Conservation (phyloP, 2,113 vertebrate species). For the Sardina pilchardus region DNA sequence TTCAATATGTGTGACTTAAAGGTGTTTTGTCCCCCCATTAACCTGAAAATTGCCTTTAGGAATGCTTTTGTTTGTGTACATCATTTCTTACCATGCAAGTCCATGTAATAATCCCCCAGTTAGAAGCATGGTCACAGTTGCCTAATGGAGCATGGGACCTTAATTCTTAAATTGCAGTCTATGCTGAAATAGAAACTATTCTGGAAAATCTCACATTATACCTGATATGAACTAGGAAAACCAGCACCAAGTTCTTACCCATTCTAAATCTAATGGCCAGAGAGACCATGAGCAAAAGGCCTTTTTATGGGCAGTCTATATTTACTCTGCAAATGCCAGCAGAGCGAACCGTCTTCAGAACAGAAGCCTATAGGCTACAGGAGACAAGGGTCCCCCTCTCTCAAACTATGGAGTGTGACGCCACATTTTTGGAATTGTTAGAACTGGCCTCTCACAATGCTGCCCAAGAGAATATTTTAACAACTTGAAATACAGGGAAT, state of each 20-base stretch:
- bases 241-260: background rate
- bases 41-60: too few relatives aligned
- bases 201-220: too few relatives aligned
- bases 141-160: too few relatives aligned
- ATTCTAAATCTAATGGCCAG: background rate
- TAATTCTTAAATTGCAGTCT: too few relatives aligned
- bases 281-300: background rate
- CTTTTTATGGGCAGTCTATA: slow-evolving; percentile 41
- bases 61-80: too few relatives aligned
- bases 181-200: too few relatives aligned
- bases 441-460: background rate
- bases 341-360: background rate
- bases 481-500: background rate
- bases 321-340: slow-evolving; percentile 30
- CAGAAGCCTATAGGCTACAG: background rate
- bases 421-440: background rate
- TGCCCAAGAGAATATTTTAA: background rate
- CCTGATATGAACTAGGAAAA: background rate
- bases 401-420: background rate
- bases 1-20: too few relatives aligned
- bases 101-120: too few relatives aligned
- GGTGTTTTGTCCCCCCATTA: too few relatives aligned
- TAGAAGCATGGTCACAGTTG: too few relatives aligned
- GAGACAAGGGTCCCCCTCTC: background rate
- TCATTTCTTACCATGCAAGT: too few relatives aligned